Conservation (phyloP, 2,113 vertebrate species). For the Rhynchomys soricoides region DNA sequence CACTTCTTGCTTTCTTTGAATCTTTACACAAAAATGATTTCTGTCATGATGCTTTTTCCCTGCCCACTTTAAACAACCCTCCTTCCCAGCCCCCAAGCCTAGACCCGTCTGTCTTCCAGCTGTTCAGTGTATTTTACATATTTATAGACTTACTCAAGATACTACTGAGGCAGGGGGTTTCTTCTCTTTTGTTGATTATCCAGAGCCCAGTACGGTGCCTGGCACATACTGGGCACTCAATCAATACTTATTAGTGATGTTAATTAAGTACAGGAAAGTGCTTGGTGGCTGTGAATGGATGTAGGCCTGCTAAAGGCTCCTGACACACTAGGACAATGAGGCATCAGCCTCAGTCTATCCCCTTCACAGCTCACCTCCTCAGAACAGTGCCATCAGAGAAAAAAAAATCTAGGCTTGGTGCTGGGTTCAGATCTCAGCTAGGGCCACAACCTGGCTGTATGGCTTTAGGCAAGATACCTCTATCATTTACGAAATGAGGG, state of each 20-base stretch:
- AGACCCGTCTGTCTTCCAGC: background rate
- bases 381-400: background rate
- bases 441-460: background rate
- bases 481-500: background rate
- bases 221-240: background rate
- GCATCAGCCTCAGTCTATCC: background rate
- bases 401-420: too few species aligned
- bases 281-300: background rate
- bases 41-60: background rate
- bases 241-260: background rate
- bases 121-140: background rate
- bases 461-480: background rate
- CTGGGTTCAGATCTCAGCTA: background rate
- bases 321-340: background rate
- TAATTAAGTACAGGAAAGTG: background rate
- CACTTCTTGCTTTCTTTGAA: background rate
- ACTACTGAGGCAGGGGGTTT: background rate
- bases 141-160: background rate
- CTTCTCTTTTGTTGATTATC: background rate
- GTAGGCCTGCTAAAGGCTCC: too few species aligned
- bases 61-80: background rate
- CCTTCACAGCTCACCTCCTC: background rate
- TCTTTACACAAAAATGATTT: background rate
- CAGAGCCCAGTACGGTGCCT: background rate
- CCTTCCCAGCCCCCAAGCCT: background rate